Conservation (phyloP, 2,113 vertebrate genomes). For the Lepus europaeus region DNA sequence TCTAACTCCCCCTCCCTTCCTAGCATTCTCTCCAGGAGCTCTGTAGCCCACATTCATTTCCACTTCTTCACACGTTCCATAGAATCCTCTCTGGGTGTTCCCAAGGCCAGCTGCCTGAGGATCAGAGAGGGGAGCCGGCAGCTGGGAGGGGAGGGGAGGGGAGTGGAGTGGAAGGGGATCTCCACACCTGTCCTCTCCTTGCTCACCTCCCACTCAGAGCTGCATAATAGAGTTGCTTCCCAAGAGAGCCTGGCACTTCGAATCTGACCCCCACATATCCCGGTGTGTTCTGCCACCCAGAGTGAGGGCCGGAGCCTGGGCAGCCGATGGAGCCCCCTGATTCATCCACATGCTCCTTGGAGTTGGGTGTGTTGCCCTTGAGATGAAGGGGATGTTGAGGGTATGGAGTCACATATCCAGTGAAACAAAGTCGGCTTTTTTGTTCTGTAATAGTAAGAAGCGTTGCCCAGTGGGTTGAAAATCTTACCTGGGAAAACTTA, state of each 20-base stretch:
- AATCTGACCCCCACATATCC: not conserved
- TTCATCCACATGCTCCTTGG: not conserved
- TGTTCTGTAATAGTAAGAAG: not conserved
- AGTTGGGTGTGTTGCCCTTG: not conserved
- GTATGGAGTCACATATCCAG: not conserved
- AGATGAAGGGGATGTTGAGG: not conserved
- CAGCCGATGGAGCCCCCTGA: not conserved
- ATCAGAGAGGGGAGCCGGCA: not conserved
- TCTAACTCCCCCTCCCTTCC: not conserved
- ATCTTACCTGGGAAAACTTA: not conserved
- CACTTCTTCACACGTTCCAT: not conserved
- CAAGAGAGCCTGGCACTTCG: not conserved
- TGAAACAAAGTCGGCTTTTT: not conserved
- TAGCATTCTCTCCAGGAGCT: not conserved
- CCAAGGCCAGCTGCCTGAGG: not conserved
- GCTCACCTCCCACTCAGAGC: not conserved
- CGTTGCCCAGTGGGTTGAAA: not conserved
- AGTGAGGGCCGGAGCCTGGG: rapidly evolving
- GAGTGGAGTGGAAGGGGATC: not conserved
- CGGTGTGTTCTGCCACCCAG: not conserved
- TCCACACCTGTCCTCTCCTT: not conserved
- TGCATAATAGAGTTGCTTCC: not conserved
- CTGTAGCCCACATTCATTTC: not conserved
- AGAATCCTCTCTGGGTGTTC: not conserved
- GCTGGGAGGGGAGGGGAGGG: not conserved